phyloP scores from a whole-genome alignment of 2,888 invertebrate genomes.

The Amphipoea oculea region DNA sequence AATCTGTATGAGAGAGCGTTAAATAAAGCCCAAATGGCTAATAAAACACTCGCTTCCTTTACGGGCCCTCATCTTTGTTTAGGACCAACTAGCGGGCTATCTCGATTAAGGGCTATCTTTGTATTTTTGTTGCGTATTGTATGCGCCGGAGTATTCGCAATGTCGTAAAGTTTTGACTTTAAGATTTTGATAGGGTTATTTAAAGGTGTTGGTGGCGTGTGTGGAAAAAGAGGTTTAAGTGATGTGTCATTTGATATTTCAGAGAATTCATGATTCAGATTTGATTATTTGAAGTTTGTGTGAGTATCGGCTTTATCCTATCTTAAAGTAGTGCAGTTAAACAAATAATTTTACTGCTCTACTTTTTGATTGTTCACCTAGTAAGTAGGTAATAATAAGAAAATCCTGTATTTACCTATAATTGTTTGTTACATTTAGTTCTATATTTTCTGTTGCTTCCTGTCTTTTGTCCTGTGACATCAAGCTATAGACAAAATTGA shows the following conservation, averaged over 20 bases:
- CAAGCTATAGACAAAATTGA: no score
- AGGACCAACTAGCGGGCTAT: slow-evolving; percentile 77
- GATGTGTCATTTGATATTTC: slow-evolving; percentile 4
- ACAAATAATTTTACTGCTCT: not conserved
- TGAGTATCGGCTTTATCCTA: not conserved
- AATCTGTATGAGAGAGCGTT: slow-evolving; percentile 86
- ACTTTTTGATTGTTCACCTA: no score
- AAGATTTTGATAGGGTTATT: slow-evolving; percentile 52
- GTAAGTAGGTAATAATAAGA: no score
- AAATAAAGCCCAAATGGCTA: slow-evolving; percentile 85
- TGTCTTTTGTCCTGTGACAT: not conserved
- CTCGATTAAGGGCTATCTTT: slow-evolving; percentile 71
- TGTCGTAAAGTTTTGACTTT: slow-evolving; percentile 56
- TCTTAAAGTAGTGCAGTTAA: no score
- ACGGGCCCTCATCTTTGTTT: slow-evolving; percentile 81
- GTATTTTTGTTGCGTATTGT: slow-evolving; percentile 63
- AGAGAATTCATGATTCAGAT: not conserved
- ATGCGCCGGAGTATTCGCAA: slow-evolving; percentile 30
- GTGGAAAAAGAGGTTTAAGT: slow-evolving; percentile 5
- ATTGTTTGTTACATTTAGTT: no score
- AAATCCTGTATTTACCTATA: no score
- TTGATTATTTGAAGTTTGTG: not conserved
- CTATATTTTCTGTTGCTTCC: no score
- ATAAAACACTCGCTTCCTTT: slow-evolving; percentile 70
- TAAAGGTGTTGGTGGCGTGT: slow-evolving; percentile 1